Conservation (phyloP, 92 coral and sea anemone species). For the Phenganax stokvisi region DNA sequence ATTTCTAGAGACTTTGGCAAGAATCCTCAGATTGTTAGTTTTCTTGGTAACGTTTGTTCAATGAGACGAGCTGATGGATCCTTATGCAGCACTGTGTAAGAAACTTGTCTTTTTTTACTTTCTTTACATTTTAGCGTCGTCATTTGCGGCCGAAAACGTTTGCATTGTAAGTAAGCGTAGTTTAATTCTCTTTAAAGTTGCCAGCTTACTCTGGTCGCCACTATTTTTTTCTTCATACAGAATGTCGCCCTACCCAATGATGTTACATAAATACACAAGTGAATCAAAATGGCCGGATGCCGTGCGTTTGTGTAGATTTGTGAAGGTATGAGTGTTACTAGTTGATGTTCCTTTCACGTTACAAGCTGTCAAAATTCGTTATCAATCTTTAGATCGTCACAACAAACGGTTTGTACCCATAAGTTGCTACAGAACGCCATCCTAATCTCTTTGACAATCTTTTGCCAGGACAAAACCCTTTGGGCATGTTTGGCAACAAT, state of each 20-base stretch:
- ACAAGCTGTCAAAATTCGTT: not conserved
- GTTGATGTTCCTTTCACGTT: not conserved
- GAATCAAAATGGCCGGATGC: slow-evolving; percentile 95
- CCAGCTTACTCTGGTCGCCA: not conserved
- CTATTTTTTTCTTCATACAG: slow-evolving; percentile 39
- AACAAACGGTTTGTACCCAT: no score
- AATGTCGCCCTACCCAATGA: slow-evolving; percentile 90
- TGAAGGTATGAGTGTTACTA: slow-evolving; percentile 54
- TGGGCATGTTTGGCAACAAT: slow-evolving; percentile 99
- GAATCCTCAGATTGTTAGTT: slow-evolving; percentile 87
- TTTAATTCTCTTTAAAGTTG: not conserved
- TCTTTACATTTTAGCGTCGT: no score
- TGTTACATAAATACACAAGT: slow-evolving; percentile 90
- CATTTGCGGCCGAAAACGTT: no score
- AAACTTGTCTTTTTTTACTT: not conserved
- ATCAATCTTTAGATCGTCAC: no score
- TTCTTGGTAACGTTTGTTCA: slow-evolving; percentile 88
- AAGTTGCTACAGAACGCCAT: no score
- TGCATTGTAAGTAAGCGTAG: no score
- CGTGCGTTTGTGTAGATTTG: slow-evolving; percentile 92
- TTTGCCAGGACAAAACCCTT: slow-evolving; percentile 67
- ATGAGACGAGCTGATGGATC: slow-evolving; percentile 98
- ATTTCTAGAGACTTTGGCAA: slow-evolving; percentile 84
- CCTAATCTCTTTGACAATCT: not conserved
- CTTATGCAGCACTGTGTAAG: slow-evolving; percentile 90